Evolutionary conservation across 2,797 vertebrate species (phyloP), one percentile per base, ranked within the genome.

Genomic region (Ibycter americanus): DNA sequence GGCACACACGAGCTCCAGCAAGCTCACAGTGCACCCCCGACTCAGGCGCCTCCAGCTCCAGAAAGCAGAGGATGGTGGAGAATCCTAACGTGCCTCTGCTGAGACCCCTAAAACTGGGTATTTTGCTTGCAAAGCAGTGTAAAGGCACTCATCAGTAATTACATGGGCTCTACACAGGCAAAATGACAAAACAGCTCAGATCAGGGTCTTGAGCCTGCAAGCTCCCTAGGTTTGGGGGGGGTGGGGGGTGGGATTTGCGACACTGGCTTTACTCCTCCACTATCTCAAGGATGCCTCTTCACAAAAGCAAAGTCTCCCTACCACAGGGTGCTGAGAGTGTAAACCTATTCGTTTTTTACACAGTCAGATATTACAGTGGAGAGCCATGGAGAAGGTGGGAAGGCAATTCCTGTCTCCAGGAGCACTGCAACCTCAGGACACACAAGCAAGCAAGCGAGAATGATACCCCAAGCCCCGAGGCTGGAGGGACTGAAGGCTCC

Each of bases 391-490:
- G 66, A 90, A 82, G 70, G 56, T 46, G 23, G n/a, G 70, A 54
- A 81, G 52, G 55, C 9, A 70, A 44, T 19, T 54, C 56, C 17
- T 31, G 32, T 44, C 32, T 74, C 20, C 54, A 72, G 70, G 42
- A 76, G 10, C 31, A 29, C 3, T 38, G 13, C n/a, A 51, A 12
- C 19, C 44, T 87, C 0, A 0, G 22, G 46, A 44, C 16, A 55
- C 11, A 19, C 38, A 40, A 77, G 4, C 13, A 16, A 76, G 31
- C 34, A 9, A 36, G 26, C 0, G 0, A 31, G 67, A 51, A 55
- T 0, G 1, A 42, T 10, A 36, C 5, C 40, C 31, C 1, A 2
- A 61, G 23, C 16, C 9, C 27, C 1, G 2, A 9, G 42, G 76
- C 40, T 20, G n/a, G n/a, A 36, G 23, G 22, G 56, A 15, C 34